A percentile compares a stretch with the other conserved stretches of the same genome.
Conservation (phyloP, 2,888 invertebrate species). For the Xestia sexstrigata region DNA sequence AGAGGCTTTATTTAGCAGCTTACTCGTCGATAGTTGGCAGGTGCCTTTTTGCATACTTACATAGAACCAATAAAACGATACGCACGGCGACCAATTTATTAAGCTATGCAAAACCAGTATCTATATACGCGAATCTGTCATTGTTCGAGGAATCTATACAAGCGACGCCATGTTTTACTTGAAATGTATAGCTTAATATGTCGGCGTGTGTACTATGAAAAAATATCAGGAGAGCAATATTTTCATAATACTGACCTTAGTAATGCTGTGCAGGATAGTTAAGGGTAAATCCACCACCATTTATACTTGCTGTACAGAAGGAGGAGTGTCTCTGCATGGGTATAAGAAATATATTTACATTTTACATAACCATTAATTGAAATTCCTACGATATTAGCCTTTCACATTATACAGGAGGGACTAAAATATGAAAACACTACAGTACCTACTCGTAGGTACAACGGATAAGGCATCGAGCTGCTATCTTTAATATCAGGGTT, state of each 20-base stretch:
- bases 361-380: constrained; percentile 33
- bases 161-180: too few relatives aligned
- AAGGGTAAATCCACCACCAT: constrained; percentile 84
- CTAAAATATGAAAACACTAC: neutral
- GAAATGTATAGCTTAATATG: too few relatives aligned
- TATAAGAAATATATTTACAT: constrained; percentile 71
- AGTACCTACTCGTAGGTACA: neutral
- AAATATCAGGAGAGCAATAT: constrained; percentile 18
- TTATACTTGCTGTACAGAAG: constrained; percentile 85
- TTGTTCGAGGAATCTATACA: too few relatives aligned
- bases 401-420: neutral
- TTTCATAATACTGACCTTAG: constrained; percentile 78
- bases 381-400: neutral
- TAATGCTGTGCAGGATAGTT: constrained; percentile 69
- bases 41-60: neutral
- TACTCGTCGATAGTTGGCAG: neutral
- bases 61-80: neutral
- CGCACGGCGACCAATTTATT: too few relatives aligned
- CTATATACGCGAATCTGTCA: too few relatives aligned
- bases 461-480: neutral
- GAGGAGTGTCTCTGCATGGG: constrained; percentile 73
- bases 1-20: neutral
- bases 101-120: too few relatives aligned
- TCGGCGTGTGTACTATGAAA: neutral
- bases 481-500: neutral